These are phyloP conservation scores for Montipora foliosa DNA, from an alignment of 64 coral and sea anemone species.

Conservation along the genomic window DNA sequence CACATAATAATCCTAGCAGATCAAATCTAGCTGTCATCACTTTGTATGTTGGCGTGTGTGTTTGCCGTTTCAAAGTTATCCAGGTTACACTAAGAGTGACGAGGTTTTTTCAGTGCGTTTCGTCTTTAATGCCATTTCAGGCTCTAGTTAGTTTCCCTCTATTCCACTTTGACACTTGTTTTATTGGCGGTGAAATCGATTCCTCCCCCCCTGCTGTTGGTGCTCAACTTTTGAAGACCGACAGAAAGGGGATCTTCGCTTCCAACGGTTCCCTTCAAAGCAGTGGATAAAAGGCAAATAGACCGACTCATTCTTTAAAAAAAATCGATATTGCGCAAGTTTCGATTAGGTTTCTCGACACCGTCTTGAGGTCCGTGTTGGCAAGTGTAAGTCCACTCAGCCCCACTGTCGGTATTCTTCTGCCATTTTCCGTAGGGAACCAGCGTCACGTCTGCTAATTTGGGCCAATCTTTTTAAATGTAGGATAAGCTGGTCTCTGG, in stretches of 20 bases:
- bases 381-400: slow-evolving; percentile 66
- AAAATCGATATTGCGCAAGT: slow-evolving; percentile 74
- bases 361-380: slow-evolving; percentile 82
- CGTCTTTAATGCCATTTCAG: slow-evolving; percentile 81
- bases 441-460: slow-evolving; percentile 74
- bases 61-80: slow-evolving; percentile 82
- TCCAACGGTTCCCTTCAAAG: slow-evolving; percentile 37
- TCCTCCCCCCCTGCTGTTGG: slow-evolving; percentile 14
- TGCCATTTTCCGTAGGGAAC: slow-evolving; percentile 88
- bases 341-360: slow-evolving; percentile 82
- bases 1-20: slow-evolving; percentile 66
- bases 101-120: slow-evolving; percentile 67
- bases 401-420: slow-evolving; percentile 24
- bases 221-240: slow-evolving; percentile 65
- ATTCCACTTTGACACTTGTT: slow-evolving; percentile 62
- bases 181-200: slow-evolving; percentile 75
- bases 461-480: slow-evolving; percentile 63
- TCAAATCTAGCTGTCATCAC: slow-evolving; percentile 51
- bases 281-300: slow-evolving; percentile 89
- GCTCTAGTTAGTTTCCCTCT: slow-evolving; percentile 76
- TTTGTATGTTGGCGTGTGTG: slow-evolving; percentile 79
- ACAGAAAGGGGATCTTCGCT: background rate
- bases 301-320: slow-evolving; percentile 30
- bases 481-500: slow-evolving; percentile 63
- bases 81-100: slow-evolving; percentile 76